These are phyloP conservation scores for Camelus bactrianus DNA, from an alignment of 2,113 vertebrate genomes.

Conservation along the genomic window DNA sequence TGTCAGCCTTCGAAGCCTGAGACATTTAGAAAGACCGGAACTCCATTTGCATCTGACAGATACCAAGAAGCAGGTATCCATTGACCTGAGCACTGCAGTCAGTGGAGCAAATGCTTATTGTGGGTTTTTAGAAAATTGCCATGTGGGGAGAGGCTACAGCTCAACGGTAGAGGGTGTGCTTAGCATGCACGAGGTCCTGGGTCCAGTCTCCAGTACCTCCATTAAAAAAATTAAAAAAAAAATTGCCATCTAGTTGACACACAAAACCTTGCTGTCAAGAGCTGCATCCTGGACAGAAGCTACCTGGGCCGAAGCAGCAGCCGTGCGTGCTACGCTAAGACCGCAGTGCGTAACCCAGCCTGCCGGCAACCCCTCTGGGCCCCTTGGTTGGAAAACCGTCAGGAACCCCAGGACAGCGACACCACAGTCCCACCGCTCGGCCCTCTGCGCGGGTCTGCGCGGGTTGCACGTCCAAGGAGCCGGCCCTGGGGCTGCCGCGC, in stretches of 20 bases:
- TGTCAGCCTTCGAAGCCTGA: background rate
- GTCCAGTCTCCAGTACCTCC: too few relatives aligned
- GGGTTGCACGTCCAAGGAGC: fast-evolving
- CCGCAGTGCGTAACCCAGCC: fast-evolving
- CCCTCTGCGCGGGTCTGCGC: background rate
- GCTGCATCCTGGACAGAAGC: background rate
- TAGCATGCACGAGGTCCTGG: too few relatives aligned
- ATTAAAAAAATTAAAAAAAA: too few relatives aligned
- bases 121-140: background rate
- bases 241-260: background rate
- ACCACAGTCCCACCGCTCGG: fast-evolving
- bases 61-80: background rate
- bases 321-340: background rate
- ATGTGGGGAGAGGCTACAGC: too few relatives aligned
- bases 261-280: background rate
- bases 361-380: too few relatives aligned
- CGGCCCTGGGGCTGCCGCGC: background rate
- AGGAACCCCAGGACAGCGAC: background rate
- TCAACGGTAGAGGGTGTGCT: too few relatives aligned
- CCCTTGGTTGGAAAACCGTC: too few relatives aligned
- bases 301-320: background rate
- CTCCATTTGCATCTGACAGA: background rate
- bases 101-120: background rate
- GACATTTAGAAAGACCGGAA: background rate
- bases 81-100: background rate